Base-by-base conservation (phyloP, 2,113 vertebrate species). In the Menura novaehollandiae region DNA sequence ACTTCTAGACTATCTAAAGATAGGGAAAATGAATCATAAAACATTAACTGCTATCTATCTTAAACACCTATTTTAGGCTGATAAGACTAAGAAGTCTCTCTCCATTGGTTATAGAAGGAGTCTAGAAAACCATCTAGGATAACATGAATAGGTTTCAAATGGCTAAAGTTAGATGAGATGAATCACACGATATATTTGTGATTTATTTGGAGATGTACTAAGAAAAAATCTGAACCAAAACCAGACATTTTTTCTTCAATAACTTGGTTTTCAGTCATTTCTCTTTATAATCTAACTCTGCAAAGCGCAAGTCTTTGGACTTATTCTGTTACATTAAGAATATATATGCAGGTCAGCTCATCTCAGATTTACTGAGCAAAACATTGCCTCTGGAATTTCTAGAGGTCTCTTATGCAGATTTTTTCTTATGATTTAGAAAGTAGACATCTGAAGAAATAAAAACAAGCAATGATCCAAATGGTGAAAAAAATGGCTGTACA, bases 11-110 rank as follows among this genome's bases (percentile, higher is more conserved):
- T 91, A 78, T 59, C 83, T 91, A 93, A 95, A 95, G 89, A 97
- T 89, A 95, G 80, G 44, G 5, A 13, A 91, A 95, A 95, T 43
- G 64, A 95, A 89, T 81, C 73, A 95, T 97, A 75, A 93, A 93
- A 91, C 95, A 95, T 96, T 96, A 92, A 95, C 56, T 87, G 20
- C 35, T 44, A 43, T 92, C 93, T 67, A 37, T 95, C 76, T 95
- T 91, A 80, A 93, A 81, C 35, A 87, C 69, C 51, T 91, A 72
- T 93, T 96, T 97, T 87, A 56, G 68, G 22, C 39, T 81, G 35
- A 43, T 81, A 84, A 69, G 46, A 60, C 27, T 41, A 55, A 88
- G 51, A 74, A 51, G 2, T 63, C 3, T 77, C 37, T 80, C 33
- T 77, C 23, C 11, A 3, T 11, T 67, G 14, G 16, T 77, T 91